These are phyloP conservation scores for Bradypodion ventrale DNA, from an alignment of 2,797 vertebrate species.

Conservation along the genomic window DNA sequence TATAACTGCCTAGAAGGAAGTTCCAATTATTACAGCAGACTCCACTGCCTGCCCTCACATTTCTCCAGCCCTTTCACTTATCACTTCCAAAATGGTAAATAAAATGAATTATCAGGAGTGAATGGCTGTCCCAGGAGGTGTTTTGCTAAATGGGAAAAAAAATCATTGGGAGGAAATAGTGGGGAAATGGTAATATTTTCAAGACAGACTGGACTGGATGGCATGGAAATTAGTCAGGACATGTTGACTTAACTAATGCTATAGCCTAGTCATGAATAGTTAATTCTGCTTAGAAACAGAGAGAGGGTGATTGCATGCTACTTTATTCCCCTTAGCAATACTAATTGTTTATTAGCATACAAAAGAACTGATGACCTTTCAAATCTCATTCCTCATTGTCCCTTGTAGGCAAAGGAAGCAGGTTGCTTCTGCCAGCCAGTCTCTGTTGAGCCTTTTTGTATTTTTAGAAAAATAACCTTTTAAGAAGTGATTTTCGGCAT, in stretches of 20 bases:
- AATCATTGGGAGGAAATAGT: conserved; percentile 62
- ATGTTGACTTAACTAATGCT: conserved; percentile 13
- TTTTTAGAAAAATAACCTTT: conserved; percentile 67
- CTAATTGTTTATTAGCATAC: conserved; percentile 72
- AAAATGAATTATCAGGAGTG: conserved; percentile 45
- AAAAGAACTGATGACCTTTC: conserved; percentile 66
- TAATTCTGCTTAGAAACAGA: conserved; percentile 36
- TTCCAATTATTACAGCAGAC: conserved; percentile 48
- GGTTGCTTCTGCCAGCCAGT: conserved; percentile 42
- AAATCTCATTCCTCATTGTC: conserved; percentile 36
- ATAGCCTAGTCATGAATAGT: conserved; percentile 39
- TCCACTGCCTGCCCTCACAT: background rate
- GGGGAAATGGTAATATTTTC: conserved; percentile 60
- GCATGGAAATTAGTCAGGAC: conserved; percentile 33
- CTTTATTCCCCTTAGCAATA: conserved; percentile 26
- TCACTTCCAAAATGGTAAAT: conserved; percentile 43
- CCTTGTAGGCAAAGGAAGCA: conserved; percentile 51
- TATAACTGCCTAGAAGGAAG: conserved; percentile 57
- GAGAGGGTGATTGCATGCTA: background rate
- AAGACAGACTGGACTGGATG: conserved; percentile 7
- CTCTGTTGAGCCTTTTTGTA: conserved; percentile 35
- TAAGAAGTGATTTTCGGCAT: conserved; percentile 45
- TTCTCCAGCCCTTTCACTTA: conserved; percentile 38
- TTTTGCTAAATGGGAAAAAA: conserved; percentile 2
- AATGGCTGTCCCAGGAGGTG: conserved; percentile 47